Conservation (phyloP, 1,140 invertebrate genomes). For the Radopholus similis region DNA sequence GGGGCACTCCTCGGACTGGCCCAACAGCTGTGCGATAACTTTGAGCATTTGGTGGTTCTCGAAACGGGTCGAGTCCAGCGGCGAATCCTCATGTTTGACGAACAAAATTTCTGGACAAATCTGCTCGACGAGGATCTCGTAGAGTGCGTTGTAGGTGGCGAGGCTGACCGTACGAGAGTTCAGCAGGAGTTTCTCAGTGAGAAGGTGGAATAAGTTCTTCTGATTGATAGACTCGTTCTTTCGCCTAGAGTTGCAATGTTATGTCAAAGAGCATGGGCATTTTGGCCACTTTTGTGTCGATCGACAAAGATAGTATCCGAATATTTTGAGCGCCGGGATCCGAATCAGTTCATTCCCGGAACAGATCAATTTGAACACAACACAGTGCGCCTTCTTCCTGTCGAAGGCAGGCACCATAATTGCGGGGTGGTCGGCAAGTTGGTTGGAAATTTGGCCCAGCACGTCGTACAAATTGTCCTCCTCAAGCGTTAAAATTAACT, state of each 20-base stretch:
- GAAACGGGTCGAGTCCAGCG: slow-evolving; percentile 84
- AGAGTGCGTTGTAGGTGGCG: slow-evolving; percentile 95
- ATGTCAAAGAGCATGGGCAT: slow-evolving; percentile 53
- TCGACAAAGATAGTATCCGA: slow-evolving; percentile 87
- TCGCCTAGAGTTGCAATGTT: slow-evolving; percentile 67
- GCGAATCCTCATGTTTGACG: slow-evolving; percentile 67
- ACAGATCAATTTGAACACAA: slow-evolving; percentile 90
- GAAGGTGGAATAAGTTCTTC: slow-evolving; percentile 90
- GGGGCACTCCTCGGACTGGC: slow-evolving; percentile 88
- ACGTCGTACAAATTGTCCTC: slow-evolving; percentile 98
- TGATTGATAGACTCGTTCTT: slow-evolving; percentile 98
- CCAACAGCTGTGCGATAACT: slow-evolving; percentile 88
- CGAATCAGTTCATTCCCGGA: slow-evolving; percentile 90
- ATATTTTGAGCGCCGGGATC: slow-evolving; percentile 86
- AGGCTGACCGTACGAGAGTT: slow-evolving; percentile 76
- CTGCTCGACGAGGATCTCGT: slow-evolving; percentile 90
- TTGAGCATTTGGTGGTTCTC: slow-evolving; percentile 99
- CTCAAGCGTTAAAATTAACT: slow-evolving; percentile 64
- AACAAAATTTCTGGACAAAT: slow-evolving; percentile 86
- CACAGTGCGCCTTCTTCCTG: slow-evolving; percentile 84
- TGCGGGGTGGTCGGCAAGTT: slow-evolving; percentile 95
- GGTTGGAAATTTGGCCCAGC: slow-evolving; percentile 86
- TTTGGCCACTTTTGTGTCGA: slow-evolving; percentile 84
- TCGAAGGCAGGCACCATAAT: slow-evolving; percentile 98
- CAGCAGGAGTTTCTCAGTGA: slow-evolving; percentile 83